phyloP scores from a whole-genome alignment of 2,888 invertebrate species.

The Pandemis heparana region DNA sequence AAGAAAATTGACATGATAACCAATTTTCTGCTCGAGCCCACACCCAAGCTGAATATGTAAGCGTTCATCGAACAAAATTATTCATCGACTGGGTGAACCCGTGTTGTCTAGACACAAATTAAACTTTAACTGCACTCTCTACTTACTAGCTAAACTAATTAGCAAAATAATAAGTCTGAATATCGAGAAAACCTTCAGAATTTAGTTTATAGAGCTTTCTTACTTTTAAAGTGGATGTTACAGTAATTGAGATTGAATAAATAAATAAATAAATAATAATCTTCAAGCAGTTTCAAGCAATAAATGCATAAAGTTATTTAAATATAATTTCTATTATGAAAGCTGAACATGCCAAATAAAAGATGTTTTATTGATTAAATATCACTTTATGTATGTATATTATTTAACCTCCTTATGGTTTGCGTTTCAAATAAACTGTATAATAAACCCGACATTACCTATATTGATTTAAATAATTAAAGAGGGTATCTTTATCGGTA shows the following conservation, averaged over 20 bases:
- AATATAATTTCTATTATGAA: too few species aligned
- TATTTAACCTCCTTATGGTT: too few species aligned
- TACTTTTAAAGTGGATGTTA: neutral
- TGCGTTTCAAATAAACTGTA: too few species aligned
- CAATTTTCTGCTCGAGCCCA: conserved; percentile 36
- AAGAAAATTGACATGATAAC: conserved; percentile 21
- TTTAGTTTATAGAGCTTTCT: neutral
- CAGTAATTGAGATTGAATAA: neutral
- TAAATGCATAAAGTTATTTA: neutral
- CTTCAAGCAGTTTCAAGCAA: neutral
- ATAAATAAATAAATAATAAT: too few species aligned
- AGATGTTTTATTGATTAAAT: too few species aligned
- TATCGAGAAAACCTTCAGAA: conserved; percentile 1
- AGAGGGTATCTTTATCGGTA: too few species aligned
- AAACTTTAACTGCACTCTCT: conserved; percentile 27
- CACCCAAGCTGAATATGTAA: conserved; percentile 33
- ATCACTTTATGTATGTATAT: too few species aligned
- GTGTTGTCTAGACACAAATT: conserved; percentile 40
- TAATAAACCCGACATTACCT: too few species aligned
- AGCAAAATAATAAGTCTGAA: conserved; percentile 15
- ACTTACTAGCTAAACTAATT: conserved; percentile 25
- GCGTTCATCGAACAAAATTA: conserved; percentile 33
- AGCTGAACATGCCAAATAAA: too few species aligned
- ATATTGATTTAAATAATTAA: too few species aligned
- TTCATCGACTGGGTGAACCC: conserved; percentile 12